Evolutionary conservation across 2,888 invertebrate genomes (phyloP).

Genomic region (Eilema caniola): DNA sequence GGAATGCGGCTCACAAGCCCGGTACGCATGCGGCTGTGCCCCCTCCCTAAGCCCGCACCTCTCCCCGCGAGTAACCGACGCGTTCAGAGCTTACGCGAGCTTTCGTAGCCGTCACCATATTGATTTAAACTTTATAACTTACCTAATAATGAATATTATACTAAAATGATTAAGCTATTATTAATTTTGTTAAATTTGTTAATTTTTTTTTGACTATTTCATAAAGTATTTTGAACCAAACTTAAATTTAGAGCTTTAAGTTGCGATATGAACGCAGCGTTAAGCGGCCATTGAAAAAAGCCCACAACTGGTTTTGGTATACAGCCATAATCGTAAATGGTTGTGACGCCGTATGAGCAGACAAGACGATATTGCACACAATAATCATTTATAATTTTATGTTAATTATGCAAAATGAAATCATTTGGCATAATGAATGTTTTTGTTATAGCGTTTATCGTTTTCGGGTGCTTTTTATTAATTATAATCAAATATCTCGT

Average conservation of each 20-base stretch:
- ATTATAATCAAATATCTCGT: neutral
- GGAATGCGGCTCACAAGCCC: slow-evolving; percentile 78
- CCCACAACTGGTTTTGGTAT: slow-evolving; percentile 50
- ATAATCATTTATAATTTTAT: slow-evolving; percentile 52
- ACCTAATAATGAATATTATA: neutral
- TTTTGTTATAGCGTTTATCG: slow-evolving; percentile 17
- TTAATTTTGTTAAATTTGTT: neutral
- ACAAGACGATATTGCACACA: slow-evolving; percentile 46
- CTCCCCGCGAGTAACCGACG: slow-evolving; percentile 60
- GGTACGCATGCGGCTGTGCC: slow-evolving; percentile 78
- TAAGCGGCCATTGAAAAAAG: slow-evolving; percentile 58
- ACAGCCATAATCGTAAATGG: slow-evolving; percentile 50
- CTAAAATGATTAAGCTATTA: neutral
- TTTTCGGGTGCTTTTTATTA: slow-evolving; percentile 4
- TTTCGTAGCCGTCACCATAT: slow-evolving; percentile 59
- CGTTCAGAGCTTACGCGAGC: slow-evolving; percentile 74
- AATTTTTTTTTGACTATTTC: neutral
- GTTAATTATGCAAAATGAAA: slow-evolving; percentile 49
- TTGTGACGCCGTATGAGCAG: slow-evolving; percentile 39
- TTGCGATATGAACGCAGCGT: slow-evolving; percentile 49
- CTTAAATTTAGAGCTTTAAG: slow-evolving; percentile 45
- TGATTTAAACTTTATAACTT: slow-evolving; percentile 17
- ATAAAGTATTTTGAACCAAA: neutral
- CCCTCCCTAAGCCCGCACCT: slow-evolving; percentile 52
- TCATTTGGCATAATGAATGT: slow-evolving; percentile 37